Conservation (phyloP, 2,113 vertebrate species). For the Isichthys henryi region DNA sequence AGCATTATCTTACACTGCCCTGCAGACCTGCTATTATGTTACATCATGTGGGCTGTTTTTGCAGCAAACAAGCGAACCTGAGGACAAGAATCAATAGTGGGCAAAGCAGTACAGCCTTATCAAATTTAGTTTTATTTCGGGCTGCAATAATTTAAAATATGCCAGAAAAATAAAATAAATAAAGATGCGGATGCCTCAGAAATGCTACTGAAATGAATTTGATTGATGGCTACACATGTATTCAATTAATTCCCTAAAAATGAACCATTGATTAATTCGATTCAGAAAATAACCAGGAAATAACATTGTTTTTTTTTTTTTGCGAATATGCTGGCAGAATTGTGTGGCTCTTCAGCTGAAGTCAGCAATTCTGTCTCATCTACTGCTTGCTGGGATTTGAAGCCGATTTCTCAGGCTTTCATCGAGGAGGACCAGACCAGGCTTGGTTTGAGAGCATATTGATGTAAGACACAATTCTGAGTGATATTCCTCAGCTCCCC, state of each 20-base stretch:
- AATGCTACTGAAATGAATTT: not conserved
- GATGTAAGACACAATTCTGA: not conserved
- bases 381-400: not conserved
- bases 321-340: not conserved
- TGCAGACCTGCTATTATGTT: not conserved
- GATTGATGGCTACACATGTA: not conserved
- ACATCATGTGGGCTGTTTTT: not conserved
- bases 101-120: not conserved
- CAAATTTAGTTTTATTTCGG: conserved; percentile 6
- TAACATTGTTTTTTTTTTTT: not conserved
- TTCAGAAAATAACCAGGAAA: conserved; percentile 3
- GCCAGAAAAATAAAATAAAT: not conserved
- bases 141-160: not conserved
- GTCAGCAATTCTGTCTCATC: not conserved
- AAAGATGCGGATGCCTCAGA: not conserved
- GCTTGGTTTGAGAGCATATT: not conserved
- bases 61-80: not conserved
- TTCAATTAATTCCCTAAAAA: not conserved
- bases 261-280: not conserved
- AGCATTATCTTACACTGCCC: not conserved
- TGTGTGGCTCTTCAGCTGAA: not conserved
- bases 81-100: not conserved
- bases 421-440: not conserved
- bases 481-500: not conserved
- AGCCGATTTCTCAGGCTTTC: not conserved